phyloP scores from a whole-genome alignment of 2,888 invertebrate species.

The Drosophila greeni region DNA sequence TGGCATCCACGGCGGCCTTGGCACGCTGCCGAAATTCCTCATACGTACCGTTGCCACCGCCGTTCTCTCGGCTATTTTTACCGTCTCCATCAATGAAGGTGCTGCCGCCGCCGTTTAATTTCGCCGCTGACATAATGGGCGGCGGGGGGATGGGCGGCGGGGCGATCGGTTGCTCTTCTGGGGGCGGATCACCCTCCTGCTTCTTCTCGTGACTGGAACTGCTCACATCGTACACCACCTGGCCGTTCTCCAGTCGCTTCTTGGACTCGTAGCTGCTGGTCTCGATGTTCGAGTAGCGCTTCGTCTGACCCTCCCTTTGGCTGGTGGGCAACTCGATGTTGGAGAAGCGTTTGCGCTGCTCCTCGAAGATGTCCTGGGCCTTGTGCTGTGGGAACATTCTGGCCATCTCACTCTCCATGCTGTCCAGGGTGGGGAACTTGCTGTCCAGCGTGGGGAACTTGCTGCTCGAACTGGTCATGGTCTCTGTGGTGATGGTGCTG shows the following conservation, averaged over 20 bases:
- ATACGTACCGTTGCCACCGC: slow-evolving; percentile 59
- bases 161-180: slow-evolving; percentile 22
- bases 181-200: slow-evolving; percentile 59
- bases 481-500: slow-evolving; percentile 31
- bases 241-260: slow-evolving; percentile 77
- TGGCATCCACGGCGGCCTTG: slow-evolving; percentile 73
- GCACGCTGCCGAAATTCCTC: slow-evolving; percentile 79
- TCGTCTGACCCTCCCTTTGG: slow-evolving; percentile 61
- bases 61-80: slow-evolving; percentile 47
- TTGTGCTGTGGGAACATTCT: slow-evolving; percentile 68
- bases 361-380: slow-evolving; percentile 68
- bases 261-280: slow-evolving; percentile 74
- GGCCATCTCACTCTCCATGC: slow-evolving; percentile 69
- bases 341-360: slow-evolving; percentile 75
- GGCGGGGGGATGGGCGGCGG: slow-evolving; percentile 65
- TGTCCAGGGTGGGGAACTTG: slow-evolving; percentile 32
- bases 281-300: slow-evolving; percentile 78
- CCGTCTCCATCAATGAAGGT: slow-evolving; percentile 49
- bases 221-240: slow-evolving; percentile 74
- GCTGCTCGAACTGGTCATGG: slow-evolving; percentile 38
- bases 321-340: slow-evolving; percentile 70
- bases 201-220: slow-evolving; percentile 68
- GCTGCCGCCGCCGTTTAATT: slow-evolving; percentile 73
- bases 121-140: slow-evolving; percentile 77
- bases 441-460: slow-evolving; percentile 55